Base-by-base conservation (phyloP, 2,888 invertebrate species). In the Epsilonema sp. region DNA sequence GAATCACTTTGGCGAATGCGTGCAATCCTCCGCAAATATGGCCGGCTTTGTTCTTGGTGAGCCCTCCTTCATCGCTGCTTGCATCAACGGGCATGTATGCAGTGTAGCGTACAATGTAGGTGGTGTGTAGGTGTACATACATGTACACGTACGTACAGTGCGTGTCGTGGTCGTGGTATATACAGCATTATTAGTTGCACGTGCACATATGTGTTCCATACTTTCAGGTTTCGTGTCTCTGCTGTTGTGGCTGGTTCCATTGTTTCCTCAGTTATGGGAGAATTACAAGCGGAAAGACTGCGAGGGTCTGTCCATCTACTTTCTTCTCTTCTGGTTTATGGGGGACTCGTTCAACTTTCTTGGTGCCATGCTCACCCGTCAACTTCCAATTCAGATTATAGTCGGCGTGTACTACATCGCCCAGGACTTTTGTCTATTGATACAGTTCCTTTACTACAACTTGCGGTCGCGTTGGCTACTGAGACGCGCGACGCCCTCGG, bases 271-370 rank as follows among this genome's bases (percentile, higher is more conserved):
- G 45, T 50, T 64, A 13, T 58, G 54, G 48, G 60, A 62, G 45
- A 63, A 63, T 48, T 63, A 63, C 50, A 49, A 51, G 24, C 54
- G 55, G n/a, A 62, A 63, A 49, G 52, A 54, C 24, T 61, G 60
- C 24, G 66, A 66, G 37, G 68, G 67, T 1, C 56, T 69, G 22
- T 67, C 67, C 8, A 51, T 66, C 19, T 56, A 61, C 22, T 60
- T 69, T 49, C 56, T 69, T 23, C 53, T 67, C 44, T 67, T 67
- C 54, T 69, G 69, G 68, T 58, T 66, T 1, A 53, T 63, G 3
- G 68, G 68, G 4, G 68, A 68, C 48, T 54, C 60, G 16, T 61
- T 65, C 25, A 68, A 69, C 53, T 58, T 68, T 52, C 45, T 59
- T 16, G 69, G 69, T 26, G 65, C 64, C 3, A 55, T 67, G 25